These are phyloP conservation scores for Cassiopea xamachana DNA, from an alignment of 30 jellyfish, hydroid and myxozoan species.

Conservation along the genomic window DNA sequence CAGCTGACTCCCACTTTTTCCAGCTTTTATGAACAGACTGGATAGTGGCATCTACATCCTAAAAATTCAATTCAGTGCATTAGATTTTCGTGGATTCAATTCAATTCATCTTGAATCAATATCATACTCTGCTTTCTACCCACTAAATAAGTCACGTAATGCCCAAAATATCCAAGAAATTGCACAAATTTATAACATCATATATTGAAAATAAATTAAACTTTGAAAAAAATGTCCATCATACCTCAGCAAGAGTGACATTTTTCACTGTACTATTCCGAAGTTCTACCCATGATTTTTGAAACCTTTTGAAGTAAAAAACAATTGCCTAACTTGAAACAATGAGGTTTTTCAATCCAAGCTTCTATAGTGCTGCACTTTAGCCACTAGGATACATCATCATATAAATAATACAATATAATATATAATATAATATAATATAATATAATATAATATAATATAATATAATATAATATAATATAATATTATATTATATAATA, in stretches of 20 bases:
- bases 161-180: too few species aligned
- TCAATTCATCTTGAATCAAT: not conserved
- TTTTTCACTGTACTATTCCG: constrained; percentile 66
- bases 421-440: too few species aligned
- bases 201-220: too few species aligned
- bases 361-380: too few species aligned
- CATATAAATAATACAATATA: too few species aligned
- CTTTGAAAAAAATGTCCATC: not conserved
- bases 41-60: constrained; percentile 76
- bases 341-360: too few species aligned
- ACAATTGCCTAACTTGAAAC: not conserved
- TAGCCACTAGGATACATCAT: too few species aligned
- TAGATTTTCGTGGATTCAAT: not conserved
- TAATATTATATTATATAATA: too few species aligned
- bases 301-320: constrained; percentile 64
- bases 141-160: too few species aligned
- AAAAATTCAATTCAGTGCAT: not conserved
- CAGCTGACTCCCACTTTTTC: constrained; percentile 77
- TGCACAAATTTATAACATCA: not conserved
- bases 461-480: too few species aligned
- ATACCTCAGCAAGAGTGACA: constrained; percentile 86
- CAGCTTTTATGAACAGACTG: constrained; percentile 43
- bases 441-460: too few species aligned
- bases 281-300: constrained; percentile 71
- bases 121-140: too few species aligned